Evolutionary conservation across 1,140 invertebrate genomes (phyloP).

Genomic region (silkworm (Bombyx mori)): DNA sequence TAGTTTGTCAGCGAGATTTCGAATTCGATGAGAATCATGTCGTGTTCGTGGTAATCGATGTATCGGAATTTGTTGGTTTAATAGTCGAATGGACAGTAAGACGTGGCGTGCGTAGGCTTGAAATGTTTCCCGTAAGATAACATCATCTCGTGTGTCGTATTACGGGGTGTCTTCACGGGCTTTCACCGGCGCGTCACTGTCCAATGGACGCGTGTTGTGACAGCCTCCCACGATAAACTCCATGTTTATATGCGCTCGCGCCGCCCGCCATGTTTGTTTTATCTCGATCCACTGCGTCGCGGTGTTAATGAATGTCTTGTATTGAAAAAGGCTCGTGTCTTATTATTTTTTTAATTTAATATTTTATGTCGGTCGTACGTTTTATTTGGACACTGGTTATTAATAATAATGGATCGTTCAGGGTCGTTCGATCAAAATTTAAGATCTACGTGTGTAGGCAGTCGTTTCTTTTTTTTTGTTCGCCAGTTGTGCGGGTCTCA

Average conservation of each 20-base stretch:
- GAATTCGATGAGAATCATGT: constrained; percentile 25
- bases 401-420: constrained; percentile 65
- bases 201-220: constrained; percentile 61
- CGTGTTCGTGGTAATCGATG: constrained; percentile 31
- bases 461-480: constrained; percentile 43
- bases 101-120: constrained; percentile 53
- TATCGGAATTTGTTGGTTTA: constrained; percentile 22
- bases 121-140: constrained; percentile 44
- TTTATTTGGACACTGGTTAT: constrained; percentile 70
- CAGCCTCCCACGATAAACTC: constrained; percentile 68
- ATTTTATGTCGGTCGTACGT: constrained; percentile 49
- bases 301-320: constrained; percentile 68
- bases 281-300: constrained; percentile 53
- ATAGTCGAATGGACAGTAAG: constrained; percentile 21
- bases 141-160: constrained; percentile 42
- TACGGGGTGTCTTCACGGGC: constrained; percentile 48
- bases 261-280: constrained; percentile 68
- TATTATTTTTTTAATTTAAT: constrained; percentile 37
- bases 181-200: constrained; percentile 58
- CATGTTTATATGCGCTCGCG: constrained; percentile 61
- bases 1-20: no score
- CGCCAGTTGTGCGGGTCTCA: constrained; percentile 47
- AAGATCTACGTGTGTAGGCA: constrained; percentile 59
- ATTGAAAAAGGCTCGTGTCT: constrained; percentile 48
- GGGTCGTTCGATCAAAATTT: constrained; percentile 65